Evolutionary conservation across 1,140 invertebrate species (phyloP).

Genomic region (Drosophila suzukii): DNA sequence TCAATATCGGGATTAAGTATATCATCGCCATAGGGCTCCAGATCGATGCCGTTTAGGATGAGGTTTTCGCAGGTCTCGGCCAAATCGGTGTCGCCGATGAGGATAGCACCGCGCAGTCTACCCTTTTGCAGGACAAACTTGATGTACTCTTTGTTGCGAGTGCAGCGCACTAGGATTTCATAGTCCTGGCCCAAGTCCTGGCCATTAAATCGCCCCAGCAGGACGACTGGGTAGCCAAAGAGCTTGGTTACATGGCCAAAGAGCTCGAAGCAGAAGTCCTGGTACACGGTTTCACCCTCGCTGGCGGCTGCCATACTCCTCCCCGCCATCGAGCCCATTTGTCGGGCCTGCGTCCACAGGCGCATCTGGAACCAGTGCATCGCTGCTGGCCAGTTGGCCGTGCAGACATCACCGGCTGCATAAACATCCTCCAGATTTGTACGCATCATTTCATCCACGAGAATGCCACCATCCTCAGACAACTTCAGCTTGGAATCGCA

Average conservation of each 20-base stretch:
- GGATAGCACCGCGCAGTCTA: constrained; percentile 94
- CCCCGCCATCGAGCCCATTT: constrained; percentile 98
- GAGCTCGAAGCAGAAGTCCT: constrained; percentile 98
- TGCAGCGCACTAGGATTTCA: constrained; percentile 94
- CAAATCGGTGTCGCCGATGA: constrained; percentile 98
- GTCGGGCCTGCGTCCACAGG: constrained; percentile 98
- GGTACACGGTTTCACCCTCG: constrained; percentile 88
- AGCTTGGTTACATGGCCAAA: constrained; percentile 98
- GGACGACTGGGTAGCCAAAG: constrained; percentile 97
- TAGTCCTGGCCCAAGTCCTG: constrained; percentile 94
- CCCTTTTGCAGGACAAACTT: constrained; percentile 96
- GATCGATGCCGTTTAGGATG: constrained; percentile 97
- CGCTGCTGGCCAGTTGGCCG: constrained; percentile 90
- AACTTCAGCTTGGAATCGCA: constrained; percentile 86
- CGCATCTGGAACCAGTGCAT: constrained; percentile 98
- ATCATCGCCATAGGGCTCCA: constrained; percentile 95
- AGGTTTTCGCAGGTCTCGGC: constrained; percentile 99
- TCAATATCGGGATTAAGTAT: constrained; percentile 97
- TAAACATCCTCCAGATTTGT: constrained; percentile 92
- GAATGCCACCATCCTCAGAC: constrained; percentile 90
- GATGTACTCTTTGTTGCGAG: constrained; percentile 93
- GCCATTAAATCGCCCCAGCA: constrained; percentile 97
- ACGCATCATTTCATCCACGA: constrained; percentile 94
- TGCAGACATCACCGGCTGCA: constrained; percentile 97
- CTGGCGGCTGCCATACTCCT: constrained; percentile 92